Conservation (phyloP, 2,113 vertebrate species). For the Poeciliopsis prolifica region DNA sequence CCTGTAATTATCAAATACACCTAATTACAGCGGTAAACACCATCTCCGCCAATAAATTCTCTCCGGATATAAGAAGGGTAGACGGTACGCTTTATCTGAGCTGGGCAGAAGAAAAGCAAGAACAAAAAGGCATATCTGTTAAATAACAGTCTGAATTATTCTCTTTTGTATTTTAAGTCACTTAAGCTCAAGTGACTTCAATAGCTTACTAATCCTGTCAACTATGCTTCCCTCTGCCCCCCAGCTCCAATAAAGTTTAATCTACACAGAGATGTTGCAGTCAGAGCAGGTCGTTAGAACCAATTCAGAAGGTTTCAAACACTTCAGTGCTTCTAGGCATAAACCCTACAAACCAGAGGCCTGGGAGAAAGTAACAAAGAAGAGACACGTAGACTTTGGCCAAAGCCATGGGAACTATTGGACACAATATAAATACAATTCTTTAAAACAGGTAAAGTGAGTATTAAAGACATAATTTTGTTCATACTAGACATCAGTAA, state of each 20-base stretch:
- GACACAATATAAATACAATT: constrained; percentile 64
- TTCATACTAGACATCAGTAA: too few relatives aligned
- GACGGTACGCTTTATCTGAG: constrained; percentile 86
- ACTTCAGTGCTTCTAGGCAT: constrained; percentile 82
- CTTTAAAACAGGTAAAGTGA: constrained; percentile 60
- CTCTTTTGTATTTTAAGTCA: constrained; percentile 67
- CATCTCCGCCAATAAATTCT: constrained; percentile 81
- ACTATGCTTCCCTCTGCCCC: constrained; percentile 93
- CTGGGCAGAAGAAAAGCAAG: constrained; percentile 61
- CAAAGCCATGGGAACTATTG: constrained; percentile 67
- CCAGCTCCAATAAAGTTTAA: constrained; percentile 91
- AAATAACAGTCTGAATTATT: constrained; percentile 80
- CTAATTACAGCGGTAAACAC: constrained; percentile 87
- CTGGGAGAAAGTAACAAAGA: constrained; percentile 47
- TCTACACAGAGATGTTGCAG: constrained; percentile 88
- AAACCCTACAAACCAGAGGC: constrained; percentile 80
- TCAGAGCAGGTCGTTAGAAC: constrained; percentile 92
- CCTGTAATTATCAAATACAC: constrained; percentile 88
- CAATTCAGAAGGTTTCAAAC: constrained; percentile 90
- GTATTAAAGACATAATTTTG: constrained; percentile 51
- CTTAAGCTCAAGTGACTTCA: constrained; percentile 87
- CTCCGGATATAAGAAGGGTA: constrained; percentile 76
- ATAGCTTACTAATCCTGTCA: constrained; percentile 97
- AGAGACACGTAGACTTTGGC: not conserved
- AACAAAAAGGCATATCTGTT: constrained; percentile 31